Base-by-base conservation (phyloP, 64 coral and sea anemone species). In the Catalaphyllia jardinei region DNA sequence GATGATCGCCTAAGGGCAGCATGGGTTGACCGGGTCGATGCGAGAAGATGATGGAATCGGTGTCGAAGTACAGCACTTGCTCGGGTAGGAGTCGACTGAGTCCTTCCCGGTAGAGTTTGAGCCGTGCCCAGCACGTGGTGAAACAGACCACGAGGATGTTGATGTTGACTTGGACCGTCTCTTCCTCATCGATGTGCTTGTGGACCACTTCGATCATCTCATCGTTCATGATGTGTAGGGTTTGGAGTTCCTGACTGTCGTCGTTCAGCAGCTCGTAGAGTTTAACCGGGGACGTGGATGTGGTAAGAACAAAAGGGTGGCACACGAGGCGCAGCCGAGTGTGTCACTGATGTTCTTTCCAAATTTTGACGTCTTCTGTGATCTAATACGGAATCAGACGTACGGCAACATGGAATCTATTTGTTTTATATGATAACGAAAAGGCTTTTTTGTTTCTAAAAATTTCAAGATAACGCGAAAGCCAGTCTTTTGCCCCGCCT, bases 131-230 rank as follows among this genome's bases (percentile, higher is more conserved):
- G 16, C 73, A 52, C 2, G 91, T 87, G 17, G 91, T 92, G 75
- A 92, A 87, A 61, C 25, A 52, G 8, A 60, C 91, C 18, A 92
- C 38, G n/a, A 92, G 79, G 39, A 92, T 80, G 78, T 92, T 92
- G 14, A 75, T 87, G 3, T 27, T 25, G 1, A 11, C 16, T 1
- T 17, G 22, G 8, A 25, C 0, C 2, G 20, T 4, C 2, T 50
- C 22, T 13, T 11, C 14, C 2, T 52, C 4, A 0, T 19, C 19
- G n/a, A 54, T 16, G 10, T 27, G 6, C 12, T 13, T 76, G 14
- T 2, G 14, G 10, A 22, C 74, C 31, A 7, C 52, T 13, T 54
- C 52, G 8, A 54, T 13, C 52, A 54, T 54, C 7, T 54, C 52
- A 0, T 8, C 8, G 52, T 13, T 42, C 10, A 46, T 15, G 18